A percentile compares a stretch with the other conserved stretches of the same genome.
These are phyloP conservation scores for Delphinus delphis DNA, from an alignment of 2,113 vertebrate genomes.

Conservation along the genomic window DNA sequence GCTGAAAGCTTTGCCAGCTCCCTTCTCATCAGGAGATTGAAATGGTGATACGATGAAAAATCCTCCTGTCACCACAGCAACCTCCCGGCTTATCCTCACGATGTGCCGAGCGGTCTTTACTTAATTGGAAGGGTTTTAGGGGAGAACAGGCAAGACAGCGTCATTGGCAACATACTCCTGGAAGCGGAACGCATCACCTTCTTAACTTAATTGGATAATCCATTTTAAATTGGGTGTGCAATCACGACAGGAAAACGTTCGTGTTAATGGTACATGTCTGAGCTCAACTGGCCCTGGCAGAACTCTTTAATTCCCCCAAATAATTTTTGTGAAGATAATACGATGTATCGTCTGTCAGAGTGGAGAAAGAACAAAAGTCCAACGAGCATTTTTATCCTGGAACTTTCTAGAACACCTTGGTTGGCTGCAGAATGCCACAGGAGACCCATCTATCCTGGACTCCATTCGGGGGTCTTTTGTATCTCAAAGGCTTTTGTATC, in stretches of 20 bases:
- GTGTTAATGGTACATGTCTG: not conserved
- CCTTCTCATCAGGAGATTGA: conserved; percentile 30
- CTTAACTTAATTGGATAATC: conserved; percentile 50
- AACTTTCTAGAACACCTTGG: not conserved
- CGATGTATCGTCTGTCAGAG: not conserved
- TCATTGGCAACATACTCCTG: not conserved
- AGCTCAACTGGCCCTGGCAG: not conserved
- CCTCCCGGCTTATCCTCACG: not conserved
- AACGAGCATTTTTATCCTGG: not conserved
- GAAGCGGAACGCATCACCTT: conserved; percentile 2
- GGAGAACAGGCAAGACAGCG: conserved; percentile 15
- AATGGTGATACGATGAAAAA: not conserved
- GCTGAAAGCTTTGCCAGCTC: not conserved
- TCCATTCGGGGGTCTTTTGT: not conserved
- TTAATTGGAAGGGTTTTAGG: conserved; percentile 26
- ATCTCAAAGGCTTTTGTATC: not conserved
- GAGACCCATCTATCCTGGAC: not conserved
- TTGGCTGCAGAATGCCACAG: not conserved
- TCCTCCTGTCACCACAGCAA: conserved; percentile 42
- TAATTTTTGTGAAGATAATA: conserved; percentile 16
- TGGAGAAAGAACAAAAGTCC: not conserved
- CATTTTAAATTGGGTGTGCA: conserved; percentile 32
- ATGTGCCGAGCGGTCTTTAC: not conserved
- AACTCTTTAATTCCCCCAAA: conserved; percentile 7
- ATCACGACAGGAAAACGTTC: not conserved